A percentile compares a stretch with the other conserved stretches of the same genome.
These are phyloP conservation scores for Cossypha heuglini DNA, from an alignment of 2,797 vertebrate species.

Conservation along the genomic window DNA sequence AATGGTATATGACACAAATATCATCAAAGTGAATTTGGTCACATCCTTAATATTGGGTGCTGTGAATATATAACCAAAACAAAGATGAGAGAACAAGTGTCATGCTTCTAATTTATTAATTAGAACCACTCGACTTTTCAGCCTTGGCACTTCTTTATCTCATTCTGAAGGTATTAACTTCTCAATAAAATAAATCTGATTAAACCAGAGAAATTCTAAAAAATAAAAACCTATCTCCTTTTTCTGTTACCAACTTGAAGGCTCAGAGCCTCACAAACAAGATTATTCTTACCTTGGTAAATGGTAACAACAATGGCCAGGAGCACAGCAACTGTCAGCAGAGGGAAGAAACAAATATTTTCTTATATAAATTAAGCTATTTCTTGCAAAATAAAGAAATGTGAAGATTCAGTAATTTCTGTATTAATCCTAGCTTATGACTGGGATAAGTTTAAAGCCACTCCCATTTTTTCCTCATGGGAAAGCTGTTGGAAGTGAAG, in stretches of 20 bases:
- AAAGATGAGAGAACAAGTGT: not conserved
- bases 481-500: not conserved
- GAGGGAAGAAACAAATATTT: not conserved
- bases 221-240: not conserved
- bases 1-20: not conserved
- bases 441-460: not conserved
- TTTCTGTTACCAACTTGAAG: not conserved
- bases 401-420: not conserved
- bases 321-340: not conserved
- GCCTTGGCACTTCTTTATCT: not conserved
- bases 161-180: not conserved
- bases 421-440: not conserved
- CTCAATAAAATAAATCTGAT: not conserved
- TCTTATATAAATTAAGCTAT: not conserved
- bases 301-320: not conserved
- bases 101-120: not conserved
- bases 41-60: not conserved
- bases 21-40: not conserved
- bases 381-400: not conserved
- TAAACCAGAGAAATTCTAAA: not conserved
- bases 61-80: not conserved
- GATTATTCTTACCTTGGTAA: not conserved
- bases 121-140: not conserved
- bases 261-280: not conserved
- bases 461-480: not conserved